phyloP scores from a whole-genome alignment of 2,888 invertebrate genomes.

The Cryptus viduatorius region DNA sequence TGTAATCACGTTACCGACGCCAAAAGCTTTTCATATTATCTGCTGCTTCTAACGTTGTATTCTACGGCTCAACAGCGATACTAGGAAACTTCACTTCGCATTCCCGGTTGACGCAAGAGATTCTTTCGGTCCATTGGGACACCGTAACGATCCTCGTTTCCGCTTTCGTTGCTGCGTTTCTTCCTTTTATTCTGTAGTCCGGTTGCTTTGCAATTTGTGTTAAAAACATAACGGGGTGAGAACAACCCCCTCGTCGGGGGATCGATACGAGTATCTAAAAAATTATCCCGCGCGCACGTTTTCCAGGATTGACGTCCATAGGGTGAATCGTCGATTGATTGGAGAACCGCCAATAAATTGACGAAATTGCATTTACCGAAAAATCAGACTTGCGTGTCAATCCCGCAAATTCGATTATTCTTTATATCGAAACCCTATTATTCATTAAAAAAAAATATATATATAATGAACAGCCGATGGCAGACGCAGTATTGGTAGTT shows the following conservation, averaged over 20 bases:
- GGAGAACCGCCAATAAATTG: no score
- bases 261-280: no score
- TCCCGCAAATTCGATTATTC: no score
- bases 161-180: background rate
- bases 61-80: conserved; percentile 17
- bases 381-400: no score
- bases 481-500: no score
- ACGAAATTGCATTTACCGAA: no score
- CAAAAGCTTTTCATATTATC: conserved; percentile 52
- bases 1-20: conserved; percentile 56
- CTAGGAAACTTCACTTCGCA: conserved; percentile 11
- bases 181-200: background rate
- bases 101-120: background rate
- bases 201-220: background rate
- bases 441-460: no score
- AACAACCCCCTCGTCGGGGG: background rate
- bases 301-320: no score
- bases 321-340: no score
- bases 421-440: no score
- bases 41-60: conserved; percentile 29
- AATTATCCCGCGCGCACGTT: no score
- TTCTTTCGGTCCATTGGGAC: conserved; percentile 40
- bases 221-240: background rate
- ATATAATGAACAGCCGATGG: no score
- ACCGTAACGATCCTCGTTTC: conserved; percentile 29